phyloP scores from a whole-genome alignment of 2,888 invertebrate species.

The Mythimna lalbum region DNA sequence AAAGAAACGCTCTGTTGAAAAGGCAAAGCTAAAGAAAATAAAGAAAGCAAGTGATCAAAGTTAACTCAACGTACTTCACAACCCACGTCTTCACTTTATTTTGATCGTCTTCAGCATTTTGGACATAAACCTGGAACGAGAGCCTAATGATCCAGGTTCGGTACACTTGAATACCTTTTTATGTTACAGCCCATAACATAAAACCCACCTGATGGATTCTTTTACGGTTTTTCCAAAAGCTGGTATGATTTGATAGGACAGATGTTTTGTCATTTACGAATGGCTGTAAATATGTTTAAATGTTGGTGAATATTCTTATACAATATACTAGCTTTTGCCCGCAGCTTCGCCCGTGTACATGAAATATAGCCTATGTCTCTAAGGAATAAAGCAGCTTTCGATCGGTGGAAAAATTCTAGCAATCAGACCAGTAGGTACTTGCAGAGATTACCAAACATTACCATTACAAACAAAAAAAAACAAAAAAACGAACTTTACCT shows the following conservation, averaged over 20 bases:
- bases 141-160: constrained; percentile 55
- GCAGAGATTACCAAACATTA: too few species aligned
- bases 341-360: too few species aligned
- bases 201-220: constrained; percentile 56
- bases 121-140: constrained; percentile 47
- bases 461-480: too few species aligned
- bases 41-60: constrained; percentile 34
- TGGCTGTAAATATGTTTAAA: constrained; percentile 11
- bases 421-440: too few species aligned
- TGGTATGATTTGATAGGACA: constrained; percentile 46
- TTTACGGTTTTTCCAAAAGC: constrained; percentile 47
- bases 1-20: constrained; percentile 1
- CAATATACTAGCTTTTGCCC: too few species aligned
- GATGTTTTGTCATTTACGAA: constrained; percentile 40
- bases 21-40: constrained; percentile 21
- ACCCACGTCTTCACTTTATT: constrained; percentile 52
- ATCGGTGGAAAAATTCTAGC: too few species aligned
- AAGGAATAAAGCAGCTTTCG: too few species aligned
- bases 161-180: constrained; percentile 50
- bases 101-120: constrained; percentile 49
- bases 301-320: too few species aligned
- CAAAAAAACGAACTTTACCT: too few species aligned
- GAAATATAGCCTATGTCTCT: too few species aligned
- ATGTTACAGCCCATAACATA: constrained; percentile 54
- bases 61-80: constrained; percentile 20